These are phyloP conservation scores for Pachycephus smyrnensis DNA, from an alignment of 2,888 invertebrate species.

Conservation along the genomic window DNA sequence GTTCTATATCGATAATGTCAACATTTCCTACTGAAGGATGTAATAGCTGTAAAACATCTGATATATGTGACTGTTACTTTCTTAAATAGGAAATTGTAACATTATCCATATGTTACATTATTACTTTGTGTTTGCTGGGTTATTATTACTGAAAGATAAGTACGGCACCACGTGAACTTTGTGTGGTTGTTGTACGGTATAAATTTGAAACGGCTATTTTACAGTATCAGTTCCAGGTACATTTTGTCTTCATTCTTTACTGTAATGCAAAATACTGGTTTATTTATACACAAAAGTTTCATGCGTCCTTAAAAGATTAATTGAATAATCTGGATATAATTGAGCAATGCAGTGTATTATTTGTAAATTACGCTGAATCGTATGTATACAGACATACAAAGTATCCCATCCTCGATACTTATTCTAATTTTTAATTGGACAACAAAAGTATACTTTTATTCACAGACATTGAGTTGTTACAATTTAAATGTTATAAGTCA, in stretches of 20 bases:
- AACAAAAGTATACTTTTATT: not conserved
- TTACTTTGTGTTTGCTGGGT: no score
- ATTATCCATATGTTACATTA: not conserved
- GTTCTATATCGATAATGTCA: not conserved
- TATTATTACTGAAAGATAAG: not conserved
- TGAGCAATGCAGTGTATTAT: conserved; percentile 21
- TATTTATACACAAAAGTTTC: conserved; percentile 1
- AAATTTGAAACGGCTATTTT: not conserved
- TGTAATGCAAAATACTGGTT: not conserved
- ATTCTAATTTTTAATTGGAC: not conserved
- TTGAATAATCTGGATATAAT: conserved; percentile 12
- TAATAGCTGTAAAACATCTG: not conserved
- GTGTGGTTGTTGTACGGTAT: not conserved
- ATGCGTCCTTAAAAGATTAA: conserved; percentile 9
- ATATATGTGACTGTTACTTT: not conserved
- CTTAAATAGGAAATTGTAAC: not conserved
- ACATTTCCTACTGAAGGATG: not conserved
- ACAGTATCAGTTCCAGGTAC: not conserved
- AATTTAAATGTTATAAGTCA: not conserved
- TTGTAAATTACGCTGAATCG: conserved; percentile 10
- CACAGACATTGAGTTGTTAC: not conserved
- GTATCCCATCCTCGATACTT: not conserved
- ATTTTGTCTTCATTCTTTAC: not conserved
- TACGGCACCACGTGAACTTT: not conserved
- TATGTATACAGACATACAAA: conserved; percentile 6